Evolutionary conservation across 2,888 invertebrate species (phyloP).

Genomic region (Chaitophorus viminalis): DNA sequence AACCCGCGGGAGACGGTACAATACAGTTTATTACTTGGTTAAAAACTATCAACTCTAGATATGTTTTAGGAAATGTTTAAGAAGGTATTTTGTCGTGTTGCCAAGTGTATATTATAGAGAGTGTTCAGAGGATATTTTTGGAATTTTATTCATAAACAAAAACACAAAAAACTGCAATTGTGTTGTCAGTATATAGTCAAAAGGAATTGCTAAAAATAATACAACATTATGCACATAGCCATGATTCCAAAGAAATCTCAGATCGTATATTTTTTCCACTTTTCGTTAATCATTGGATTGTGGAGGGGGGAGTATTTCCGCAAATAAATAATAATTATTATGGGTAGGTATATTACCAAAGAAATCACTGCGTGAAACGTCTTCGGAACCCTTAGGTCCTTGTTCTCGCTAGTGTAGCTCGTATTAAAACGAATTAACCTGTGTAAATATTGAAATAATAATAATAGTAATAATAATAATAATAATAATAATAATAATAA

Average conservation of each 20-base stretch:
- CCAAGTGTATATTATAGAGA: background rate
- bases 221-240: background rate
- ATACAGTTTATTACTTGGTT: background rate
- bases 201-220: background rate
- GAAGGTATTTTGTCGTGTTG: background rate
- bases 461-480: too few species aligned
- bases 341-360: too few species aligned
- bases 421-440: slow-evolving; percentile 14
- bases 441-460: background rate
- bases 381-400: background rate
- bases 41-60: background rate
- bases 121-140: background rate
- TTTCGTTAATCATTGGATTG: background rate
- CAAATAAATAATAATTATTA: background rate
- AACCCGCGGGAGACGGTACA: background rate
- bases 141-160: background rate
- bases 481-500: too few species aligned
- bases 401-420: background rate
- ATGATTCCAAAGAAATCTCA: background rate
- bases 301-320: background rate
- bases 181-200: background rate
- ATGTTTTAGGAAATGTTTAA: background rate
- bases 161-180: background rate
- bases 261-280: background rate
- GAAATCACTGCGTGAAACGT: background rate